These are phyloP conservation scores for Sorex maritimensis DNA, from an alignment of 2,797 vertebrate genomes.

Conservation along the genomic window DNA sequence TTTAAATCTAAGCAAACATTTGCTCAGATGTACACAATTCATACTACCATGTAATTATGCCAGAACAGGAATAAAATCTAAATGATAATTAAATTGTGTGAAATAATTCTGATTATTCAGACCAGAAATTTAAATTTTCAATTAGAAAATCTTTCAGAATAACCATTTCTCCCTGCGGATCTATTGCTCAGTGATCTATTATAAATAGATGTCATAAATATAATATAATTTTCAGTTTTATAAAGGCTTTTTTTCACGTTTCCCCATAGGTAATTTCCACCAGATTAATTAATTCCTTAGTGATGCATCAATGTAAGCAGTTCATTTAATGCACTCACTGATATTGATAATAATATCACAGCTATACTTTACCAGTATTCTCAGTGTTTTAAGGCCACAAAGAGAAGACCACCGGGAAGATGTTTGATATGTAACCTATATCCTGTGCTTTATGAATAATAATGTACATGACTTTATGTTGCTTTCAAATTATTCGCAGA, in stretches of 20 bases:
- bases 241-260: neutral
- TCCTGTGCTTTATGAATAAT: neutral
- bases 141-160: neutral
- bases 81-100: neutral
- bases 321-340: neutral
- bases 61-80: neutral
- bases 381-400: neutral
- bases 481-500: neutral
- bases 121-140: neutral
- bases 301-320: neutral
- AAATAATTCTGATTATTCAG: constrained; percentile 12
- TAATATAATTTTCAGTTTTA: neutral
- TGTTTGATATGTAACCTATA: neutral
- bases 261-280: neutral
- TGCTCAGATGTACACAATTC: neutral
- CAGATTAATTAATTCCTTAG: neutral
- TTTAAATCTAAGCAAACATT: neutral
- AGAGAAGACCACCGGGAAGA: neutral
- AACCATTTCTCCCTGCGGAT: neutral
- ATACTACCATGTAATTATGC: neutral
- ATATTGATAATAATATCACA: neutral
- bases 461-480: neutral
- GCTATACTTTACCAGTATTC: rapidly evolving
- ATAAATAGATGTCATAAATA: neutral
- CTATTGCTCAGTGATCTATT: neutral